Evolutionary conservation across 2,797 vertebrate genomes (phyloP).

Genomic region (Pseudomugil tenellus): DNA sequence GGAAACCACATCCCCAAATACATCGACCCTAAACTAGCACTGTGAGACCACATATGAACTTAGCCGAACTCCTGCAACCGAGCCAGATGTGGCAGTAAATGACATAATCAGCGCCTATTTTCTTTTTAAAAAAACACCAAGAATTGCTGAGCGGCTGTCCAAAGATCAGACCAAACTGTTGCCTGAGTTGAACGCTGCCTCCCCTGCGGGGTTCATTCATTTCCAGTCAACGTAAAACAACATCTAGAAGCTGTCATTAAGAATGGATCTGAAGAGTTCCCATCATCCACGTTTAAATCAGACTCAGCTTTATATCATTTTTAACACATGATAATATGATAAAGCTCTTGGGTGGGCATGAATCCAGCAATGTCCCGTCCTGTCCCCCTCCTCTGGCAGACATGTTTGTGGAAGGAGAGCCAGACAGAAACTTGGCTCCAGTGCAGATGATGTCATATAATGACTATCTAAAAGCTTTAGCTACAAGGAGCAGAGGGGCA

Average conservation of each 20-base stretch:
- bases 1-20: conserved; percentile 73
- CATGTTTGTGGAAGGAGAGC: conserved; percentile 51
- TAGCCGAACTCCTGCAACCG: conserved; percentile 54
- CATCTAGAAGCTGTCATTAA: conserved; percentile 19
- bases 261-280: conserved; percentile 5
- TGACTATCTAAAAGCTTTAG: conserved; percentile 54
- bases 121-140: conserved; percentile 63
- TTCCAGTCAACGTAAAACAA: conserved; percentile 33
- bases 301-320: conserved; percentile 39
- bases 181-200: conserved; percentile 37
- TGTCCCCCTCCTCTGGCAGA: conserved; percentile 46
- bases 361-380: conserved; percentile 55
- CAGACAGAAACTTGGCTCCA: conserved; percentile 65
- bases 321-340: conserved; percentile 52
- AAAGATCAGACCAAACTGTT: conserved; percentile 46
- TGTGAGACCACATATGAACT: conserved; percentile 54
- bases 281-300: conserved; percentile 45
- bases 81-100: conserved; percentile 71
- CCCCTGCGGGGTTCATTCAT: conserved; percentile 35
- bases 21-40: conserved; percentile 53
- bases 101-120: conserved; percentile 79
- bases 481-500: conserved; percentile 34
- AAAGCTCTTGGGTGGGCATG: conserved; percentile 54
- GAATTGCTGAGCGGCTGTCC: conserved; percentile 47
- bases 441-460: conserved; percentile 73